Evolutionary conservation across 2,113 vertebrate genomes (phyloP), one percentile per base, ranked within the genome.

Genomic region (Empidonax alnorum): DNA sequence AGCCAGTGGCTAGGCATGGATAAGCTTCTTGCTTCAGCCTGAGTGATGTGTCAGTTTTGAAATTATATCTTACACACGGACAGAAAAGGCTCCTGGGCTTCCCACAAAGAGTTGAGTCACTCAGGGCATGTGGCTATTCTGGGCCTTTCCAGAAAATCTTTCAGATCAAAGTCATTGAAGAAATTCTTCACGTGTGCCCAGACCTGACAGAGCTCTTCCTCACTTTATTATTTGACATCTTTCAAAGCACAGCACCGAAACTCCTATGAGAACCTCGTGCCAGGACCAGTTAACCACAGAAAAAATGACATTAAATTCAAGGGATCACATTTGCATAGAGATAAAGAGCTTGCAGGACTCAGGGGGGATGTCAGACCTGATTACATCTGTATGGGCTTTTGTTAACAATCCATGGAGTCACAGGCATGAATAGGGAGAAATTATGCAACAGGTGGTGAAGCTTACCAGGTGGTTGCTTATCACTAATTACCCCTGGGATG

Each of bases 21-120:
- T 13, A 46, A 75, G 3, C 22, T 69, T 74, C 77, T 78, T 3
- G 1, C 41, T 68, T 79, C 53, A 82, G 28, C 12, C 35, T 41
- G 24, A 81, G 22, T 7, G 7, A 33, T 33, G 4, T 12, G 42
- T 27, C 2, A 2, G 4, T 73, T 82, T 85, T 30, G 28, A 87
- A 93, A 71, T 61, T 1, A 58, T 16, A 5, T 2, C 1, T 42
- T 42, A 19, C 12, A 41, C 9, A 35, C 0, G 4, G 28, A 25
- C 6, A 73, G 18, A 79, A 87, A 76, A 84, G 5, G 10, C 28
- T 76, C 21, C 31, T 27, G n/a, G n/a, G 23, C n/a, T 82, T 89
- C 35, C 23, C 10, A 61, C 9, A 33, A 35, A 30, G 22, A 65
- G 35, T 56, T 78, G 52, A 87, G 39, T 72, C 9, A 18, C 63